These are phyloP conservation scores for Cheumatopsyche charites DNA, from an alignment of 1,140 invertebrate genomes.

Conservation along the genomic window DNA sequence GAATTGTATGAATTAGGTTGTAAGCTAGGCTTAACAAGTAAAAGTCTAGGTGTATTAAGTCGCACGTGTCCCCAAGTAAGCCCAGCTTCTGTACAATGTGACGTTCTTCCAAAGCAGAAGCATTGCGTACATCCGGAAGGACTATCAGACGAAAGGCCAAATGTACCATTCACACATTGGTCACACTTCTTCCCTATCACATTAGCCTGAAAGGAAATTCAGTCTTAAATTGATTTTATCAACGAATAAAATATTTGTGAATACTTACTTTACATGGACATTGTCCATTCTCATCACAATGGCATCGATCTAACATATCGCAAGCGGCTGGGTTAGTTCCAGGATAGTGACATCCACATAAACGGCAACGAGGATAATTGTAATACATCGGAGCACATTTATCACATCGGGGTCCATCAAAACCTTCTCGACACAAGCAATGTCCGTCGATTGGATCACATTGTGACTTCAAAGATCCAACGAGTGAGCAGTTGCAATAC, in stretches of 20 bases:
- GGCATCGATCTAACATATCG: slow-evolving; percentile 68
- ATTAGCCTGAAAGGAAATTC: slow-evolving; percentile 65
- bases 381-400: slow-evolving; percentile 83
- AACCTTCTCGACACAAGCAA: slow-evolving; percentile 83
- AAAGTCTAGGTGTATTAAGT: slow-evolving; percentile 63
- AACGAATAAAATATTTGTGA: slow-evolving; percentile 4
- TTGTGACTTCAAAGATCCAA: slow-evolving; percentile 70
- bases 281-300: slow-evolving; percentile 76
- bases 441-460: slow-evolving; percentile 80
- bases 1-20: slow-evolving; percentile 24
- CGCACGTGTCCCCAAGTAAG: slow-evolving; percentile 78
- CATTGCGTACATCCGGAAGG: slow-evolving; percentile 84
- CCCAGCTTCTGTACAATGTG: slow-evolving; percentile 76
- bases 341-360: slow-evolving; percentile 76
- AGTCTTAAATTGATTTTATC: neutral
- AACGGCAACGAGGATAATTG: slow-evolving; percentile 86
- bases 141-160: slow-evolving; percentile 75
- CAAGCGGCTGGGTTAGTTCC: slow-evolving; percentile 71
- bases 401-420: slow-evolving; percentile 79
- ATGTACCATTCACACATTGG: slow-evolving; percentile 81
- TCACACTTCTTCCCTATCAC: slow-evolving; percentile 84
- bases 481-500: slow-evolving; percentile 76
- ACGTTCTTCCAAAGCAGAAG: slow-evolving; percentile 86
- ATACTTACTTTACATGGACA: slow-evolving; percentile 82
- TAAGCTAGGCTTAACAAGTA: slow-evolving; percentile 59